Evolutionary conservation across 2,888 invertebrate species (phyloP), one percentile per base, ranked within the genome.

Genomic region (Steinernema scapterisci): DNA sequence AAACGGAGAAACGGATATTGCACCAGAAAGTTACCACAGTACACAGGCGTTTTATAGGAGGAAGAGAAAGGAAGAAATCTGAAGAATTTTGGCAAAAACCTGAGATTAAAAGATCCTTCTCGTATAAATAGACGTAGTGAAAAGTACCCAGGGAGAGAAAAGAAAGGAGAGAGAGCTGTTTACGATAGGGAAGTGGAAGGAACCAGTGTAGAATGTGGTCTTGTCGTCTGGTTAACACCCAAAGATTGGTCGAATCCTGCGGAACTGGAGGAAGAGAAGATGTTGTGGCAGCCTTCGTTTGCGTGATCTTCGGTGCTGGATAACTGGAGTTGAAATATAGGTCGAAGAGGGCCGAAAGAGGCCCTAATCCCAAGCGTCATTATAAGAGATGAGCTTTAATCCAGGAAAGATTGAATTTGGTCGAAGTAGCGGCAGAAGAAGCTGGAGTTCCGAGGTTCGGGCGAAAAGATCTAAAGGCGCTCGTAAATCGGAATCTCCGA

Each of bases 201-300:
- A 63, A 63, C 63, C 63, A 63, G 63, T 63, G 63, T 63, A 27
- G 9, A 27, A 31, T 63, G 63, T 63, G 63, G 63, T 63, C 27
- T 63, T 63, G 63, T 63, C 63, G 63, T 63, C 63, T 63, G 63
- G 63, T 63, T 63, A 63, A 63, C 63, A 63, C 63, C 63, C 63
- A 63, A 63, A 16, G 63, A 31, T 27, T n/a, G 16, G 48, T 16
- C 48, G 48, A 48, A 38, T 38, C 38, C 38, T 38, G 38, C 38
- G 38, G 38, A 38, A 38, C 38, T 38, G 38, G 9, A 38, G 38
- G 38, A 38, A 6, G 38, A 38, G 9, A 9, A 38, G 38, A 9
- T 38, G 38, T n/a, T n/a, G n/a, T n/a, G n/a, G n/a, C 38, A 38
- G 38, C 38, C 38, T 38, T 38, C 9, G 38, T 38, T 38, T 38